These are phyloP conservation scores for Caenorhabditis japonica DNA, from an alignment of 2,888 invertebrate genomes.

Conservation along the genomic window DNA sequence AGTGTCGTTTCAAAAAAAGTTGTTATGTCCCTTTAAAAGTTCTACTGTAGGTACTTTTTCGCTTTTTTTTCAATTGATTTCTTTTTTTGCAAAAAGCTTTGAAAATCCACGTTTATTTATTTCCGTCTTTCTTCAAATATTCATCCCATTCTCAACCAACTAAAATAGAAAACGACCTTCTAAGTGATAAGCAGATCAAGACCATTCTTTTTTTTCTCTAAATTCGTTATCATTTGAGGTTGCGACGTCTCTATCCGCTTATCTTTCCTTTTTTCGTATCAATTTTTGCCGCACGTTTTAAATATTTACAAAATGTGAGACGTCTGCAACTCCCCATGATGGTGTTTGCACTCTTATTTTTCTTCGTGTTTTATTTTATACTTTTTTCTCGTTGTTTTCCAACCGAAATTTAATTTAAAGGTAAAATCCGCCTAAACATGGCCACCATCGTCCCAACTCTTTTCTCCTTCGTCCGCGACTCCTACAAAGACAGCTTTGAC, in stretches of 20 bases:
- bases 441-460: conserved; percentile 55
- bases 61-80: no score
- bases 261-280: no score
- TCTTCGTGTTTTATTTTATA: not conserved
- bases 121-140: no score
- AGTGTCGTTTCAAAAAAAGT: no score
- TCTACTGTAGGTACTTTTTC: no score
- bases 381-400: not conserved
- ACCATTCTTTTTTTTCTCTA: conserved; percentile 4
- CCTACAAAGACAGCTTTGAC: conserved; percentile 47
- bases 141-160: no score
- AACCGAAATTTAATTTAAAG: not conserved
- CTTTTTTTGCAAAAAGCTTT: no score
- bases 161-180: conserved; percentile 22
- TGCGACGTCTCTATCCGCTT: conserved; percentile 9
- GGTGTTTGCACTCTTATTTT: not conserved
- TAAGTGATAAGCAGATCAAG: conserved; percentile 25
- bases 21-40: no score
- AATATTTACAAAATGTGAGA: no score
- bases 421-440: conserved; percentile 24
- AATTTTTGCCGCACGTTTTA: no score
- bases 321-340: no score
- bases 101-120: no score
- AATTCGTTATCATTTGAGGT: conserved; percentile 12
- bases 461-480: conserved; percentile 56